A percentile compares a stretch with the other conserved stretches of the same genome.
phyloP scores from a whole-genome alignment of 2,113 vertebrate species.

The Forbesichthys papilliferus region DNA sequence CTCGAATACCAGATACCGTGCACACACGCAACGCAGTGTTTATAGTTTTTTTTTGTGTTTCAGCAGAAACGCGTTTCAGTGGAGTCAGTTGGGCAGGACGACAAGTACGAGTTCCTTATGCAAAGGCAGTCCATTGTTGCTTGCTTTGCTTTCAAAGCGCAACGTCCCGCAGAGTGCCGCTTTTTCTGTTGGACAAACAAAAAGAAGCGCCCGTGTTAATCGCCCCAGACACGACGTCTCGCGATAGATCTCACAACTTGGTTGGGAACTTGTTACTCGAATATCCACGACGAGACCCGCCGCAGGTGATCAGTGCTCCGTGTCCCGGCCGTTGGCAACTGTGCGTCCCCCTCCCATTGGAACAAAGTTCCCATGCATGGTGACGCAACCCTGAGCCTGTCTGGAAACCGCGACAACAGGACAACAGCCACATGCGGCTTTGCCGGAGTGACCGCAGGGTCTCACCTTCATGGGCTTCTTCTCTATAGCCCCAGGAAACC shows the following conservation, averaged over 20 bases:
- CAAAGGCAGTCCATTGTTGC: constrained; percentile 55
- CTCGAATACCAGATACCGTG: constrained; percentile 11
- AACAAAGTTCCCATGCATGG: constrained; percentile 67
- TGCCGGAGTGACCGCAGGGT: too few relatives aligned
- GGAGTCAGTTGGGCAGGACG: constrained; percentile 22
- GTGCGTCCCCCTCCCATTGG: constrained; percentile 50
- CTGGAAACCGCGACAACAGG: constrained; percentile 2
- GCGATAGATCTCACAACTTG: neutral
- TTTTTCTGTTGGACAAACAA: neutral
- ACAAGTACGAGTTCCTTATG: constrained; percentile 19
- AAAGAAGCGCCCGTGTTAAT: neutral
- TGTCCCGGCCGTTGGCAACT: constrained; percentile 32
- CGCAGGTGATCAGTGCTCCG: constrained; percentile 28
- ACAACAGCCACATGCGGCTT: too few relatives aligned
- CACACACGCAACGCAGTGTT: constrained; percentile 2
- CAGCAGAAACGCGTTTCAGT: constrained; percentile 9
- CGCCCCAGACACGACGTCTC: neutral
- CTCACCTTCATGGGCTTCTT: too few relatives aligned
- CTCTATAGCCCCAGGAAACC: too few relatives aligned
- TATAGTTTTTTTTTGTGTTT: too few relatives aligned
- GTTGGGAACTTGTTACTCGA: neutral
- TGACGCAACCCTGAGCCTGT: constrained; percentile 50
- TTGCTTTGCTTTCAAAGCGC: neutral
- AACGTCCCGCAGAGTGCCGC: neutral
- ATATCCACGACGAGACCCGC: neutral